Percentiles rank a stretch among this genome's conserved stretches.
phyloP scores from a whole-genome alignment of 2,113 vertebrate genomes.

The Hemiscyllium ocellatum region DNA sequence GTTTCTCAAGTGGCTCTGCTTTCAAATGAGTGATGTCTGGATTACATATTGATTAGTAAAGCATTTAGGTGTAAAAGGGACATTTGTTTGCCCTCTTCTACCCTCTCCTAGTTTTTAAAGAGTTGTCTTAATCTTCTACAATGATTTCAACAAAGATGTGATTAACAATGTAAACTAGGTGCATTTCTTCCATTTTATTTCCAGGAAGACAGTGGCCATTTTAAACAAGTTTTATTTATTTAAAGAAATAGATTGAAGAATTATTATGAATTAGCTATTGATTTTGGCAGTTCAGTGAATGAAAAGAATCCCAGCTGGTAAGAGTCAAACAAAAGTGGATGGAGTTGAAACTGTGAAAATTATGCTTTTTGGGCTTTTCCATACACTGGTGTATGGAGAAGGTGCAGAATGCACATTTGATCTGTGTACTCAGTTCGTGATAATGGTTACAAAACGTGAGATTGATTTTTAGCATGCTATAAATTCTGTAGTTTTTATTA shows the following conservation, averaged over 20 bases:
- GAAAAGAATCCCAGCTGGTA: not conserved
- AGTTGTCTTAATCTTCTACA: not conserved
- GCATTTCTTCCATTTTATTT: too few species aligned
- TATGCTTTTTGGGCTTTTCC: not conserved
- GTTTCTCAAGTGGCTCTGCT: not conserved
- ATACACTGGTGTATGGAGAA: not conserved
- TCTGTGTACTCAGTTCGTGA: not conserved
- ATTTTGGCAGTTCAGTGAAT: not conserved
- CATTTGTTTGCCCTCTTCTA: not conserved
- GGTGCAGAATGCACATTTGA: not conserved
- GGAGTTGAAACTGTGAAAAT: not conserved
- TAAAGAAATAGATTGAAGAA: not conserved
- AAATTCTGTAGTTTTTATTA: too few species aligned
- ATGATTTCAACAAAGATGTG: too few species aligned
- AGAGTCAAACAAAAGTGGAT: not conserved
- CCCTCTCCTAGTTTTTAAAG: not conserved
- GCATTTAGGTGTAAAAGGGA: not conserved
- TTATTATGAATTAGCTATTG: not conserved
- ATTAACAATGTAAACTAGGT: too few species aligned
- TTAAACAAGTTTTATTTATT: not conserved
- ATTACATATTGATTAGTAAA: not conserved
- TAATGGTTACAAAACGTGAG: not conserved
- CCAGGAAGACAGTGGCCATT: not conserved
- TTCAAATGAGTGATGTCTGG: not conserved
- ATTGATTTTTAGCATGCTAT: not conserved